Evolutionary conservation across 1,140 invertebrate genomes (phyloP).

Genomic region (Zaprionus nigranus): DNA sequence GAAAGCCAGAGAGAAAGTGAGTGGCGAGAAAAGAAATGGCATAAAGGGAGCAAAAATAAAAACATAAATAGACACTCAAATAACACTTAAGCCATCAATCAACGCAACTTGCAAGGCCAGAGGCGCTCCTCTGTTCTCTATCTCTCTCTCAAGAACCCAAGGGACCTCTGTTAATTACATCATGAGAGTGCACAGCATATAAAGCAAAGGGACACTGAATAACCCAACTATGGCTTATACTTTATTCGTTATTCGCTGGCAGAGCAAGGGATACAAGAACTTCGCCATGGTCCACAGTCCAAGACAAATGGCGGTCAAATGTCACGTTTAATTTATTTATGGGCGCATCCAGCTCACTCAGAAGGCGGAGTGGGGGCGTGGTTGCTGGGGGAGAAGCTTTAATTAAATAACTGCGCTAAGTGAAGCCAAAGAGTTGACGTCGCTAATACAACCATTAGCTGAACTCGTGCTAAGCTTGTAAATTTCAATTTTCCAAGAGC

Average conservation of each 20-base stretch:
- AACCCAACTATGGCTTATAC: constrained; percentile 47
- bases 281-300: constrained; percentile 50
- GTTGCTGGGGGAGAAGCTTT: constrained; percentile 39
- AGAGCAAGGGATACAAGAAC: constrained; percentile 59
- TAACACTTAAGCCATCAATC: constrained; percentile 80
- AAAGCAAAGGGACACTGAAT: constrained; percentile 40
- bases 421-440: constrained; percentile 73
- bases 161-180: constrained; percentile 64
- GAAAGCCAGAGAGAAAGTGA: constrained; percentile 21
- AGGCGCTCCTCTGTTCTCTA: neutral
- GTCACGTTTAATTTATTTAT: constrained; percentile 82
- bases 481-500: constrained; percentile 53
- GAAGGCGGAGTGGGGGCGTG: neutral
- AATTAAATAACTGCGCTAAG: constrained; percentile 79
- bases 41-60: constrained; percentile 26
- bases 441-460: constrained; percentile 78
- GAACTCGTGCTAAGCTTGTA: constrained; percentile 67
- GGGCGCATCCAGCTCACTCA: constrained; percentile 34
- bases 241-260: neutral
- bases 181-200: constrained; percentile 66
- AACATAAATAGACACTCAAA: constrained; percentile 73
- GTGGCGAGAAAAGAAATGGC: neutral
- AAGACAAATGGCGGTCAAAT: constrained; percentile 81
- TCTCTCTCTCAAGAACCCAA: neutral
- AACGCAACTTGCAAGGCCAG: constrained; percentile 71